A percentile compares a stretch with the other conserved stretches of the same genome.
phyloP scores from a whole-genome alignment of 2,113 vertebrate genomes.

The Notarius lentiginosus region DNA sequence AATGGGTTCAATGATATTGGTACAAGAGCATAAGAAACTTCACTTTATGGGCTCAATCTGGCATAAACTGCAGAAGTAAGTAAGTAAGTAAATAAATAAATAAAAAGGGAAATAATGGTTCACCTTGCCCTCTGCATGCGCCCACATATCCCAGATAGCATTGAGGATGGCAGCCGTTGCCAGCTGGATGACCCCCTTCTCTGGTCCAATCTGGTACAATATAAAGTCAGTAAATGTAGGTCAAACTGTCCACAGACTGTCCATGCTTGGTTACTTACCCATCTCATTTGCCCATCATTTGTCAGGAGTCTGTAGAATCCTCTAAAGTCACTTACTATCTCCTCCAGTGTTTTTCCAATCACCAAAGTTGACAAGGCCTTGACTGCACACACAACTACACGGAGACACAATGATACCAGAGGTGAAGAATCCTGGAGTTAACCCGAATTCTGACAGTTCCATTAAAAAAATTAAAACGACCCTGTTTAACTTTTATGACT shows the following conservation, averaged over 20 bases:
- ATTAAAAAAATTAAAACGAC: not conserved
- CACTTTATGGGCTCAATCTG: not conserved
- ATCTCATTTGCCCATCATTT: constrained; percentile 79
- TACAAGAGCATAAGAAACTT: not conserved
- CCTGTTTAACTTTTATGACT: not conserved
- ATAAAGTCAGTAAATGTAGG: not conserved
- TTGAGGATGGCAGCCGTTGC: constrained; percentile 75
- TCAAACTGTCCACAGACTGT: not conserved
- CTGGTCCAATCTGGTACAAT: constrained; percentile 70
- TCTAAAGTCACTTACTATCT: constrained; percentile 76
- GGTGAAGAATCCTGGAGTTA: not conserved
- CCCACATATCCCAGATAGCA: constrained; percentile 82
- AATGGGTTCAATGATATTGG: not conserved
- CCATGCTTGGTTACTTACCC: constrained; percentile 61
- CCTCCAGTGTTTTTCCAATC: constrained; percentile 70
- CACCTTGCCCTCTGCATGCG: constrained; percentile 77
- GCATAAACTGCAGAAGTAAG: not conserved
- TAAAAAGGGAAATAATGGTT: not conserved
- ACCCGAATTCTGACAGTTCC: not conserved
- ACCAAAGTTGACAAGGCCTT: constrained; percentile 68
- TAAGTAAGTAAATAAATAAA: not conserved
- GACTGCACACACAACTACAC: constrained; percentile 74
- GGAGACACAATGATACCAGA: not conserved
- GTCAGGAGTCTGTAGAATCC: constrained; percentile 77
- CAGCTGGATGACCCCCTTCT: constrained; percentile 78